A percentile compares a stretch with the other conserved stretches of the same genome.
phyloP scores from a whole-genome alignment of 2,888 invertebrate genomes.

The Acanthosepion esculentum region DNA sequence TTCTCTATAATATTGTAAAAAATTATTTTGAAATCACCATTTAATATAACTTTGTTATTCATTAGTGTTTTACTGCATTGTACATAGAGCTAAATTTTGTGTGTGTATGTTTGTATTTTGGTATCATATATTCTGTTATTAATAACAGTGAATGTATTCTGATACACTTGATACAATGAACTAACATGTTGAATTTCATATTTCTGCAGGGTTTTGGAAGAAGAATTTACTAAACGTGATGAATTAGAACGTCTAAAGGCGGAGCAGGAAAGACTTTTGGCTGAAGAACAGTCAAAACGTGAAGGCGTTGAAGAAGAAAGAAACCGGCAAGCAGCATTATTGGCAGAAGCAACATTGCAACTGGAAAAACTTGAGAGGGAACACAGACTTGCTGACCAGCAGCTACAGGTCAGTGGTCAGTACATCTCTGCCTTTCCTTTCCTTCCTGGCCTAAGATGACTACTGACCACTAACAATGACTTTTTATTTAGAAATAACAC shows the following conservation, averaged over 20 bases:
- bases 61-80: too few relatives aligned
- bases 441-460: too few relatives aligned
- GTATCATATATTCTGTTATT: too few relatives aligned
- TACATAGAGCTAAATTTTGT: too few relatives aligned
- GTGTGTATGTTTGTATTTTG: too few relatives aligned
- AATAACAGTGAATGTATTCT: too few relatives aligned
- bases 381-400: slow-evolving; percentile 80
- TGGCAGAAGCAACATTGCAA: slow-evolving; percentile 57
- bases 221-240: slow-evolving; percentile 89
- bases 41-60: too few relatives aligned
- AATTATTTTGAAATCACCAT: too few relatives aligned
- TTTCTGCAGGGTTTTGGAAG: slow-evolving; percentile 79
- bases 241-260: slow-evolving; percentile 86
- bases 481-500: too few relatives aligned
- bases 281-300: slow-evolving; percentile 84
- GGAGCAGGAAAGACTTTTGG: slow-evolving; percentile 83
- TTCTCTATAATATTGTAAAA: too few relatives aligned
- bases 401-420: slow-evolving; percentile 59
- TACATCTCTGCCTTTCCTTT: slow-evolving; percentile 24
- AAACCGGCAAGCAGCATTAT: slow-evolving; percentile 71
- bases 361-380: slow-evolving; percentile 72
- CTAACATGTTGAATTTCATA: not conserved
- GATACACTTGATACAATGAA: too few relatives aligned
- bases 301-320: slow-evolving; percentile 84
- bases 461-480: too few relatives aligned